Evolutionary conservation across 1,140 invertebrate species (phyloP).

Genomic region (Diorhabda elongata): DNA sequence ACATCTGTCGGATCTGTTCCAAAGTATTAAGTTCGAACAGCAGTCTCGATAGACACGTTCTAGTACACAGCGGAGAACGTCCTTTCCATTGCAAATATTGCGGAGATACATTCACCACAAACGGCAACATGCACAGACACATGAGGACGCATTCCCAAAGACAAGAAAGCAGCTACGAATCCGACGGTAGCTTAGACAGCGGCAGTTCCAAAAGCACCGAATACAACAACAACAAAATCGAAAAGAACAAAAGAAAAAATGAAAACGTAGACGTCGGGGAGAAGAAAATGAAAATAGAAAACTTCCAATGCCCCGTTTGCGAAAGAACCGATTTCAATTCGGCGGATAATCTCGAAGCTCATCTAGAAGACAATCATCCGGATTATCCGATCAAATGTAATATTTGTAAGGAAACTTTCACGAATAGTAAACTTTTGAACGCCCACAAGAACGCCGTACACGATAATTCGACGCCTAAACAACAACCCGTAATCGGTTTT

Average conservation of each 20-base stretch:
- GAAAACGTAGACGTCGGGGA: conserved; percentile 29
- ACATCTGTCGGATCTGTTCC: conserved; percentile 52
- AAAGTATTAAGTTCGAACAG: conserved; percentile 69
- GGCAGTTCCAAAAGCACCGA: conserved; percentile 41
- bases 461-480: conserved; percentile 29
- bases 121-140: conserved; percentile 85
- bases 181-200: conserved; percentile 46
- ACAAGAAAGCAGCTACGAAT: conserved; percentile 47
- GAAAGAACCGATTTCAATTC: conserved; percentile 58
- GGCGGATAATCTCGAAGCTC: conserved; percentile 57
- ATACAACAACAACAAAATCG: conserved; percentile 46
- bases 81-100: conserved; percentile 77
- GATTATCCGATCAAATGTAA: conserved; percentile 66
- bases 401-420: conserved; percentile 65
- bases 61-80: conserved; percentile 71
- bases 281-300: conserved; percentile 32
- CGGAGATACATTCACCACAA: conserved; percentile 79
- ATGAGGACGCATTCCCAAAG: conserved; percentile 64
- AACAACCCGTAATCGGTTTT: conserved; percentile 56
- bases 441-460: conserved; percentile 51
- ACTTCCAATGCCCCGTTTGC: conserved; percentile 56
- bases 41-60: conserved; percentile 70
- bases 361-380: conserved; percentile 68
- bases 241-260: conserved; percentile 38
- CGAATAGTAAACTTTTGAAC: conserved; percentile 65